Evolutionary conservation across 2,113 vertebrate genomes (phyloP), one percentile per base, ranked within the genome.

Genomic region (Cyprichromis sp.): DNA sequence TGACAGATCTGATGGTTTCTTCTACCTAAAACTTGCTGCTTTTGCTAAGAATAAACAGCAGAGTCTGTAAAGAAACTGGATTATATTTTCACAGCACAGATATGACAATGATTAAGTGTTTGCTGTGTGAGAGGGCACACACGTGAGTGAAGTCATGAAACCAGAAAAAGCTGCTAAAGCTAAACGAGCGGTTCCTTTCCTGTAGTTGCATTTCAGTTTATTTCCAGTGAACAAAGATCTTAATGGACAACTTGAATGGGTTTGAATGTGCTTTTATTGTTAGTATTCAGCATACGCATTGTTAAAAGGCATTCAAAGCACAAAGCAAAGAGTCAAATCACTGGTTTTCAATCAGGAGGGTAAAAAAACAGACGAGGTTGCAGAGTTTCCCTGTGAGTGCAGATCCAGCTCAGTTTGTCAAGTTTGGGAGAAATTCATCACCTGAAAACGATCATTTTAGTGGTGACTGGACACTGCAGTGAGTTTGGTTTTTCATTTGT

Each of bases 231-330:
- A 0, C n/a, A 80, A 57, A 81, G 14, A 40, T 16, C 55, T 40
- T 42, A 57, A 42, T 9, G 36, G 54, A 42, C 34, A 40, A 21
- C 34, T 17, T 42, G 2, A 34, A 14, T 80, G 47, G 3, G 45
- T 93, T 91, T 91, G 24, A 85, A 86, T 10, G 42, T 88, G 83
- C 87, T 84, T 92, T 93, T 87, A 90, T 91, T 90, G 86, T 85
- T 81, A 83, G 61, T 63, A n/a, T 24, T 73, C 24, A 61, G 34
- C 6, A 24, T 83, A 0, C 1, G 17, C 36, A 21, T 84, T 55
- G 9, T 81, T 21, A 68, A 26, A 24, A 12, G 7, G 10, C 26
- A 78, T 2, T 55, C 21, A 8, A 80, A 19, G 5, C 7, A 61
- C 34, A 86, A 36, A 63, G 61, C 26, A 31, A 68, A 68, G 31